Percentiles rank a stretch among this genome's conserved stretches.
phyloP scores from a whole-genome alignment of 2,888 invertebrate genomes.

The Serrognathus titanus region DNA sequence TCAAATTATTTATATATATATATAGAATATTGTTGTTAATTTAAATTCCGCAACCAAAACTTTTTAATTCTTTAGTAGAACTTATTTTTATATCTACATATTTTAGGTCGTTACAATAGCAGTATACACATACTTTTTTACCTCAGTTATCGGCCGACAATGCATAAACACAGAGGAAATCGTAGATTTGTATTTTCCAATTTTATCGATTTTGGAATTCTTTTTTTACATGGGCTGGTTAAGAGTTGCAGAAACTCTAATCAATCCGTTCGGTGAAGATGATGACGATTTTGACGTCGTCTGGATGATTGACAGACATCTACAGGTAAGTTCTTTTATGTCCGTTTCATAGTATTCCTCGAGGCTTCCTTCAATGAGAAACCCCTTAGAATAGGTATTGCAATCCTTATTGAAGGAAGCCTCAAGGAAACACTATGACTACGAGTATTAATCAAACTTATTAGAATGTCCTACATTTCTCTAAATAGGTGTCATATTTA shows the following conservation, averaged over 20 bases:
- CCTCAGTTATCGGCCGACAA: constrained; percentile 83
- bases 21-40: too few species aligned
- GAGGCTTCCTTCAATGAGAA: too few species aligned
- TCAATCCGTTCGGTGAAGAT: constrained; percentile 88
- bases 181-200: constrained; percentile 82
- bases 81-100: not conserved
- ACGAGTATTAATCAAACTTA: too few species aligned
- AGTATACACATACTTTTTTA: constrained; percentile 85
- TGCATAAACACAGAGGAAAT: constrained; percentile 48
- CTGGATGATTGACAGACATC: constrained; percentile 86
- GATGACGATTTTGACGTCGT: constrained; percentile 89
- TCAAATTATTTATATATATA: too few species aligned
- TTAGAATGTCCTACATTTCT: too few species aligned
- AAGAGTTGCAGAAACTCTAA: constrained; percentile 83
- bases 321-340: constrained; percentile 60
- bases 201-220: constrained; percentile 84
- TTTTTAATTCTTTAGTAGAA: too few species aligned
- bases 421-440: too few species aligned
- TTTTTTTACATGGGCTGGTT: constrained; percentile 88
- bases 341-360: too few species aligned
- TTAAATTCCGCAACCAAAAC: too few species aligned
- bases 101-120: constrained; percentile 75
- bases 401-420: too few species aligned
- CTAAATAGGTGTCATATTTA: constrained; percentile 73
- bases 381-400: too few species aligned